These are phyloP conservation scores for Chironomus tentans DNA, from an alignment of 2,888 invertebrate genomes.

Conservation along the genomic window DNA sequence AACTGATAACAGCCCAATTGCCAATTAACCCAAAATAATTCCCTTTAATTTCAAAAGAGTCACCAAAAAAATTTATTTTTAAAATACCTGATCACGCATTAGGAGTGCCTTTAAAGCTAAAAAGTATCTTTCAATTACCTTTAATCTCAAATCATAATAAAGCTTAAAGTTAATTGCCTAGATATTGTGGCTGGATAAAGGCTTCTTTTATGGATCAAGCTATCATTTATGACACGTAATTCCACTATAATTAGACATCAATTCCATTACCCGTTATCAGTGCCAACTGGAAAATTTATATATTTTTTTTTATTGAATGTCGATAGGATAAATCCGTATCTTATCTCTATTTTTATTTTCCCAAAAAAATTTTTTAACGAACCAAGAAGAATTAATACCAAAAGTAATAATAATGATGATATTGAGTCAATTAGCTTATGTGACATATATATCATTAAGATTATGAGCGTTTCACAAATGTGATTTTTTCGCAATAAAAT, in stretches of 20 bases:
- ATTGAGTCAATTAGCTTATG: not conserved
- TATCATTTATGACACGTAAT: not conserved
- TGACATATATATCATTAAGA: not conserved
- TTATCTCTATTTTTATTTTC: not conserved
- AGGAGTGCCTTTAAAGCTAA: too few relatives aligned
- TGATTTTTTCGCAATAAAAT: too few relatives aligned
- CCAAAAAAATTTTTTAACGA: not conserved
- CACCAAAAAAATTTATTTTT: too few relatives aligned
- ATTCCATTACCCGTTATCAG: not conserved
- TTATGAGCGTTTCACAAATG: not conserved
- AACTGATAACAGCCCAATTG: too few relatives aligned
- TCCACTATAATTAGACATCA: not conserved
- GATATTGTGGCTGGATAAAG: too few relatives aligned
- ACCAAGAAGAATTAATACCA: too few relatives aligned
- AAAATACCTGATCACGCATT: too few relatives aligned
- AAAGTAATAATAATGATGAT: not conserved
- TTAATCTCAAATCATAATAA: too few relatives aligned
- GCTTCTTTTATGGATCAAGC: not conserved
- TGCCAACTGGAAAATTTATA: not conserved
- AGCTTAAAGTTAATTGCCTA: too few relatives aligned
- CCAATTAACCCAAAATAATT: too few relatives aligned
- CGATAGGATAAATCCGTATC: not conserved
- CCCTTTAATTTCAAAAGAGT: too few relatives aligned
- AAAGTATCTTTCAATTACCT: too few relatives aligned
- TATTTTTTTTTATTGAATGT: not conserved